Percentiles rank a stretch among this genome's conserved stretches.
phyloP scores from a whole-genome alignment of 1,140 invertebrate species.

The Condylostylus longicornis region DNA sequence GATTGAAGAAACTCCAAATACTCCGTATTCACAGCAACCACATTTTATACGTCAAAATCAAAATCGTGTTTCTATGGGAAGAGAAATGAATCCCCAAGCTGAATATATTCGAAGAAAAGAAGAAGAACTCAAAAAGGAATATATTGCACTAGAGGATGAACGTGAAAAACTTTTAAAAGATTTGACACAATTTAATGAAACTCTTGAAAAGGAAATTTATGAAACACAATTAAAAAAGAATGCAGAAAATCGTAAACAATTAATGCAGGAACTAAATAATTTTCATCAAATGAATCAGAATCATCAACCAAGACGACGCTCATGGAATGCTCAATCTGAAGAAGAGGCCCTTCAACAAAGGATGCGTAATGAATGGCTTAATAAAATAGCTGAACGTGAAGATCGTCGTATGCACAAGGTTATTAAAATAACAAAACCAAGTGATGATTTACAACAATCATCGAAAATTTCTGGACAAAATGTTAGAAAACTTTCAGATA shows the following conservation, averaged over 20 bases:
- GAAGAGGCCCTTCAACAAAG: conserved; percentile 53
- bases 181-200: too few relatives aligned
- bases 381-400: conserved; percentile 59
- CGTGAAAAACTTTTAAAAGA: conserved; percentile 33
- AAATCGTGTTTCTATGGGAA: conserved; percentile 44
- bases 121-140: conserved; percentile 44
- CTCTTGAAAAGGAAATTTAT: conserved; percentile 11
- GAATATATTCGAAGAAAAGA: conserved; percentile 51
- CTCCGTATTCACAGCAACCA: conserved; percentile 31
- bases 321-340: too few relatives aligned
- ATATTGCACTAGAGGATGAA: conserved; percentile 40
- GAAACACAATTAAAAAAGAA: conserved; percentile 12
- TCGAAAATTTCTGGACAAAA: conserved; percentile 10
- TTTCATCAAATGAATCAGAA: too few relatives aligned
- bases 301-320: too few relatives aligned
- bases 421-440: conserved; percentile 45
- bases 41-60: conserved; percentile 29
- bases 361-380: conserved; percentile 71
- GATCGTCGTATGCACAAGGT: conserved; percentile 60
- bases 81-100: conserved; percentile 51
- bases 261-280: conserved; percentile 13
- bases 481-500: conserved; percentile 30
- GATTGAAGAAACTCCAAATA: conserved; percentile 35
- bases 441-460: conserved; percentile 15
- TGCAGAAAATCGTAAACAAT: conserved; percentile 13